These are phyloP conservation scores for Tachycineta bicolor DNA, from an alignment of 2,113 vertebrate genomes.

Conservation along the genomic window DNA sequence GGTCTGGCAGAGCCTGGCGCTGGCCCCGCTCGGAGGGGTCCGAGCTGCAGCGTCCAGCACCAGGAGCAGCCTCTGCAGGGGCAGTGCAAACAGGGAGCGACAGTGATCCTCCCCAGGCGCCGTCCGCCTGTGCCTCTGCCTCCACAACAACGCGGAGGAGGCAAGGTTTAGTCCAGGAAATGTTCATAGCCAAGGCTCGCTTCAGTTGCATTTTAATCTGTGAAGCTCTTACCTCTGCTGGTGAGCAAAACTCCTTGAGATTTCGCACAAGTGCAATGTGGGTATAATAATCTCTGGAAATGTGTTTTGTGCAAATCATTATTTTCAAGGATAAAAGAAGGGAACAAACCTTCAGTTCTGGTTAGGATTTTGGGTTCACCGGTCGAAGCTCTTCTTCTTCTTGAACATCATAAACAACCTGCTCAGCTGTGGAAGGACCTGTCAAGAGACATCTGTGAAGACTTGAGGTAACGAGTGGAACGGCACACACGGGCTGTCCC, in stretches of 20 bases:
- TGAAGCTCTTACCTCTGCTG: not conserved
- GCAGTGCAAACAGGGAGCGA: not conserved
- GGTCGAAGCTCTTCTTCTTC: not conserved
- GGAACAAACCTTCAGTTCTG: not conserved
- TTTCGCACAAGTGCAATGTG: not conserved
- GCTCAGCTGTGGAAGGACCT: not conserved
- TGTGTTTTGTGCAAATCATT: not conserved
- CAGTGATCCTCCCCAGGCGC: not conserved
- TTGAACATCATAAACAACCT: not conserved
- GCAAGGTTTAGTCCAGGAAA: not conserved
- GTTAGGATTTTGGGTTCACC: not conserved
- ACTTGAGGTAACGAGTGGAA: not conserved
- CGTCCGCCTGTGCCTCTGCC: not conserved
- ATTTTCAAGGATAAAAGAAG: not conserved
- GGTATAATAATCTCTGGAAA: not conserved
- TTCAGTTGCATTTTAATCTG: not conserved
- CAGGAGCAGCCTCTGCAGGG: not conserved
- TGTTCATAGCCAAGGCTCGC: not conserved
- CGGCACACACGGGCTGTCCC: not conserved
- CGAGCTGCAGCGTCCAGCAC: not conserved
- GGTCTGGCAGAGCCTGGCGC: not conserved
- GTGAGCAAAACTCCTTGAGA: not conserved
- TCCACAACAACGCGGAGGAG: not conserved
- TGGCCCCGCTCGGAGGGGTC: not conserved
- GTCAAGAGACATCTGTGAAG: not conserved